A percentile compares a stretch with the other conserved stretches of the same genome.
phyloP scores from a whole-genome alignment of 2,797 vertebrate genomes.

The Chlorospingus flavigularis region DNA sequence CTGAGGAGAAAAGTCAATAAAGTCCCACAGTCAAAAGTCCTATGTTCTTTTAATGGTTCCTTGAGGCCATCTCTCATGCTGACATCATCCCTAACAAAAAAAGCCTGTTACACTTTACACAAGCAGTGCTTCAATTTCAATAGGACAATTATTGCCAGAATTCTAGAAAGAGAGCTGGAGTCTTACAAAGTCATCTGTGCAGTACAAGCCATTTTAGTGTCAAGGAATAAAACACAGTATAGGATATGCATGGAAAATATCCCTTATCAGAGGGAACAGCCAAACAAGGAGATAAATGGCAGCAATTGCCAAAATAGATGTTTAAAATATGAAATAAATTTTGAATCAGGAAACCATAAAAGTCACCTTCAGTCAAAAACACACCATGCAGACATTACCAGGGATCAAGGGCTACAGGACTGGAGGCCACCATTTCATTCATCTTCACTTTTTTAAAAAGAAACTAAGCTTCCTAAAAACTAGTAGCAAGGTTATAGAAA shows the following conservation, averaged over 20 bases:
- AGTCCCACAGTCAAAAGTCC: constrained; percentile 62
- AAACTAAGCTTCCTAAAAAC: neutral
- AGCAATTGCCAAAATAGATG: neutral
- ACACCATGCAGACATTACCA: neutral
- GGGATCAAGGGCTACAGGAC: neutral
- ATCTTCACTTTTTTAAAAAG: neutral
- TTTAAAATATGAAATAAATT: constrained; percentile 9
- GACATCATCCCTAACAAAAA: constrained; percentile 76
- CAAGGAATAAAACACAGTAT: constrained; percentile 33
- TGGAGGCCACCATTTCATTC: neutral
- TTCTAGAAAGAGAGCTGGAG: constrained; percentile 23
- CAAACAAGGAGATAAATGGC: neutral
- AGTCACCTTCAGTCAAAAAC: neutral
- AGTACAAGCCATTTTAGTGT: constrained; percentile 10
- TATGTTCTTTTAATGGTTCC: constrained; percentile 77
- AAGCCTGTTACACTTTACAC: constrained; percentile 68
- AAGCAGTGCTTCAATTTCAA: constrained; percentile 49
- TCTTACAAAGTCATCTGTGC: constrained; percentile 28
- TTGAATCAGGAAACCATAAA: constrained; percentile 29
- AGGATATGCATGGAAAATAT: constrained; percentile 37
- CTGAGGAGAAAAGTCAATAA: constrained; percentile 54
- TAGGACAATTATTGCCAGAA: constrained; percentile 55
- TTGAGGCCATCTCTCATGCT: constrained; percentile 70
- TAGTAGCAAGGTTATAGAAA: neutral
- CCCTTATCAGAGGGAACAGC: neutral